These are phyloP conservation scores for Chaenogobius annularis DNA, from an alignment of 2,113 vertebrate species.

Conservation along the genomic window DNA sequence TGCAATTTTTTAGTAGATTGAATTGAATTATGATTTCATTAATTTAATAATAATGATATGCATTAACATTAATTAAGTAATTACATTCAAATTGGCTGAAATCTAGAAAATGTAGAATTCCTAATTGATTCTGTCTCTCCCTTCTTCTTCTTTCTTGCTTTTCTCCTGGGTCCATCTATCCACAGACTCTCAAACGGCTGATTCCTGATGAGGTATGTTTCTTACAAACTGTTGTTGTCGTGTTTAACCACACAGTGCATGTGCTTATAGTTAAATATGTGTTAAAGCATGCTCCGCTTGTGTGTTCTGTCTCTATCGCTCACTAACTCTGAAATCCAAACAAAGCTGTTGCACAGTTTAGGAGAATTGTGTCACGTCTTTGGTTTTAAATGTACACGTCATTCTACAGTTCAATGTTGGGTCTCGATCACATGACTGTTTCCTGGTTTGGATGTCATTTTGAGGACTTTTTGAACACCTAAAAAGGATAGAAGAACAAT, in stretches of 20 bases:
- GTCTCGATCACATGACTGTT: no score
- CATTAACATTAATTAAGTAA: neutral
- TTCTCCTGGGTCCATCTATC: conserved; percentile 33
- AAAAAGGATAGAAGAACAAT: neutral
- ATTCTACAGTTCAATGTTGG: neutral
- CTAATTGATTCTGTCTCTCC: conserved; percentile 49
- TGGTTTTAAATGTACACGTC: conserved; percentile 7
- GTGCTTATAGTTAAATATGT: neutral
- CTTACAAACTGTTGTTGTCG: conserved; percentile 14
- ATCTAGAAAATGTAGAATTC: conserved; percentile 17
- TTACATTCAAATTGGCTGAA: neutral
- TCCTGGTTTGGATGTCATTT: no score
- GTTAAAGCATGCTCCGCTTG: neutral
- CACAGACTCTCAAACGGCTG: conserved; percentile 90
- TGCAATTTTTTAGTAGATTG: no score
- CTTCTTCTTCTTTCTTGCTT: conserved; percentile 13
- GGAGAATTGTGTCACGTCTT: conserved; percentile 24
- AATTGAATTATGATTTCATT: neutral
- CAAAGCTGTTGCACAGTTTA: neutral
- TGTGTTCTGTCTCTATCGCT: neutral
- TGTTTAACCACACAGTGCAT: conserved; percentile 9
- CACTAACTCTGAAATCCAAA: conserved; percentile 20
- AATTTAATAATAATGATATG: neutral
- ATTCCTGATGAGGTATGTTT: conserved; percentile 92
- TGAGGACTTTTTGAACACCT: neutral